phyloP scores from a whole-genome alignment of 2,797 vertebrate species.

The Aeoliscus strigatus region DNA sequence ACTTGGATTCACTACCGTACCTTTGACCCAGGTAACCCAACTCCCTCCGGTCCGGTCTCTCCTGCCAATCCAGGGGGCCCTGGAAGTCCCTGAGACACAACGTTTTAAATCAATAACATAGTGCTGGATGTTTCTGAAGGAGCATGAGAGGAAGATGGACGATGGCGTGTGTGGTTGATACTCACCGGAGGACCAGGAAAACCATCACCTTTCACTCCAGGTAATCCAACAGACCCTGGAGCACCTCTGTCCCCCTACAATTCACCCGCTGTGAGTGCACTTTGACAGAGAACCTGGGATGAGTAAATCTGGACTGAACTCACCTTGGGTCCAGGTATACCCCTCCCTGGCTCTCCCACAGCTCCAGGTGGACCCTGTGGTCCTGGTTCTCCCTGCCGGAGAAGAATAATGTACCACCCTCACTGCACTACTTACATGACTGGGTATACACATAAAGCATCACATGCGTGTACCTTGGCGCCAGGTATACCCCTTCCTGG shows the following conservation, averaged over 20 bases:
- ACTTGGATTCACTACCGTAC: slow-evolving; percentile 65
- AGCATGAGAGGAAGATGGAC: no score
- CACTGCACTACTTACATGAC: neutral
- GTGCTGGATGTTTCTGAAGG: no score
- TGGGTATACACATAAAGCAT: no score
- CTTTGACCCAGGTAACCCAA: slow-evolving; percentile 83
- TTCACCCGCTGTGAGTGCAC: slow-evolving; percentile 4
- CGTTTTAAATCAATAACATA: neutral
- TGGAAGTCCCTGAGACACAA: slow-evolving; percentile 68
- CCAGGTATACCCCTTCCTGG: slow-evolving; percentile 76
- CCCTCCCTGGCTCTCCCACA: slow-evolving; percentile 74
- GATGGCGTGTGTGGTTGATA: slow-evolving; percentile 16
- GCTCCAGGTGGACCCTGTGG: slow-evolving; percentile 69
- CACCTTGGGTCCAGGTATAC: slow-evolving; percentile 80
- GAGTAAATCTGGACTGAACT: slow-evolving; percentile 5
- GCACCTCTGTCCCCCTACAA: slow-evolving; percentile 76
- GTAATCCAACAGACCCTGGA: slow-evolving; percentile 64
- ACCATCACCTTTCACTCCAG: slow-evolving; percentile 80
- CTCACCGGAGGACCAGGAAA: slow-evolving; percentile 77
- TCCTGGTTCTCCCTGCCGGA: slow-evolving; percentile 79
- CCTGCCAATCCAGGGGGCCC: slow-evolving; percentile 77
- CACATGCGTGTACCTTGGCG: slow-evolving; percentile 81
- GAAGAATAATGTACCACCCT: neutral
- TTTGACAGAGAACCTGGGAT: neutral
- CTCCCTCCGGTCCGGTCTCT: slow-evolving; percentile 73